A percentile compares a stretch with the other conserved stretches of the same genome.
Conservation (phyloP, 2,888 invertebrate species). For the Helleia helle region DNA sequence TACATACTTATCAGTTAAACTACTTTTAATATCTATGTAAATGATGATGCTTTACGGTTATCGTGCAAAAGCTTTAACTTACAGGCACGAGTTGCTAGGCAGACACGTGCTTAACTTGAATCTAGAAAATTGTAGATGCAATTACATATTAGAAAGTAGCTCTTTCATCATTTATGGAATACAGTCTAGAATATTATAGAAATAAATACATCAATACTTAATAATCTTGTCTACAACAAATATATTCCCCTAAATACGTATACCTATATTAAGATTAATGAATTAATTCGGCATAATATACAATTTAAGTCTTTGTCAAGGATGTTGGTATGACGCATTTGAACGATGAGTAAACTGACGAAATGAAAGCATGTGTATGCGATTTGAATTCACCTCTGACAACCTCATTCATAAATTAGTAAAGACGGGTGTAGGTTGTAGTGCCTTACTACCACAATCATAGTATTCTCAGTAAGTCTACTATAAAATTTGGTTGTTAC, state of each 20-base stretch:
- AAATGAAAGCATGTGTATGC: conserved; percentile 14
- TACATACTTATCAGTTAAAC: background rate
- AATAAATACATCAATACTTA: no score
- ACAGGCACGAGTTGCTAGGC: conserved; percentile 6
- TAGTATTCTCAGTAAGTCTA: no score
- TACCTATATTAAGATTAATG: no score
- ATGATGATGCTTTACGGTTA: background rate
- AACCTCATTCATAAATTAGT: no score
- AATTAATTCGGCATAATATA: no score
- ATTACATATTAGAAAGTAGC: conserved; percentile 1
- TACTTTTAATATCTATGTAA: conserved; percentile 1
- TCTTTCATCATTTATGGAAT: no score
- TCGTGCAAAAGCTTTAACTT: conserved; percentile 1
- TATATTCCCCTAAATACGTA: no score
- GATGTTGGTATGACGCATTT: conserved; percentile 4
- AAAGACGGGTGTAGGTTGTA: no score
- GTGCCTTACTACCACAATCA: no score
- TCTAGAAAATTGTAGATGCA: conserved; percentile 7
- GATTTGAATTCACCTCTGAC: conserved; percentile 5
- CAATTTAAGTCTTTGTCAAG: conserved; percentile 8
- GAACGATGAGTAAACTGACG: background rate
- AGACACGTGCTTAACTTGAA: conserved; percentile 5
- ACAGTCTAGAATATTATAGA: no score
- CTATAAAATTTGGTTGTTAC: no score
- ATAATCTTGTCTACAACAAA: no score